phyloP scores from a whole-genome alignment of 2,113 vertebrate genomes.

The Aspiorhynchus laticeps region DNA sequence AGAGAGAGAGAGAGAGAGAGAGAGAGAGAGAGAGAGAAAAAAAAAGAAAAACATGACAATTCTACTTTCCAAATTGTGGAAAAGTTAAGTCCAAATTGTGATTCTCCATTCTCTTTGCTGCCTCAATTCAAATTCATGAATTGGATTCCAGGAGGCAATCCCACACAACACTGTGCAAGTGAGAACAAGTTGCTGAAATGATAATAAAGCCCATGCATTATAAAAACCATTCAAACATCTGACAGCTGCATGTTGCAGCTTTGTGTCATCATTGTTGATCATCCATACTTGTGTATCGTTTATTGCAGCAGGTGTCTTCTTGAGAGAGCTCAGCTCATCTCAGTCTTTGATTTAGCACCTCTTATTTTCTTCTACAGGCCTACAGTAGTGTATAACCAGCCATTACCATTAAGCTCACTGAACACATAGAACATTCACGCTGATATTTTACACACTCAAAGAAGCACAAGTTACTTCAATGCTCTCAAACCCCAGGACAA shows the following conservation, averaged over 20 bases:
- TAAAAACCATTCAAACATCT: constrained; percentile 1
- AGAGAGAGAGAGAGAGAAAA: too few relatives aligned
- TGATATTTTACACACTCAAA: background rate
- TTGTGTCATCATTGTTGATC: constrained; percentile 29
- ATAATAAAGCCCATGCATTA: constrained; percentile 23
- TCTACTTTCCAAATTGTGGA: too few relatives aligned
- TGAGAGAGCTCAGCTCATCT: background rate
- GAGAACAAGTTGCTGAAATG: background rate
- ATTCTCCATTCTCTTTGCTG: too few relatives aligned
- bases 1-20: too few relatives aligned
- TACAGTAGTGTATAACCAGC: background rate
- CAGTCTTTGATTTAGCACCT: background rate
- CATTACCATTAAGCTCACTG: background rate
- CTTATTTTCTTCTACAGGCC: background rate
- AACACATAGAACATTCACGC: constrained; percentile 11
- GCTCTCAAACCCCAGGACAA: background rate
- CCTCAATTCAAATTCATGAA: background rate
- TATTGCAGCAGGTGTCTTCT: constrained; percentile 5
- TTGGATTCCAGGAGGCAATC: background rate
- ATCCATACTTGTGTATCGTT: background rate
- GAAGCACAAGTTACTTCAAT: background rate
- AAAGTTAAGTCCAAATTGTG: too few relatives aligned
- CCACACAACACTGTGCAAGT: background rate
- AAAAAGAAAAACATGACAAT: too few relatives aligned
- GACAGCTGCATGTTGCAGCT: constrained; percentile 12